These are phyloP conservation scores for Hypena proboscidalis DNA, from an alignment of 2,888 invertebrate genomes.

Conservation along the genomic window DNA sequence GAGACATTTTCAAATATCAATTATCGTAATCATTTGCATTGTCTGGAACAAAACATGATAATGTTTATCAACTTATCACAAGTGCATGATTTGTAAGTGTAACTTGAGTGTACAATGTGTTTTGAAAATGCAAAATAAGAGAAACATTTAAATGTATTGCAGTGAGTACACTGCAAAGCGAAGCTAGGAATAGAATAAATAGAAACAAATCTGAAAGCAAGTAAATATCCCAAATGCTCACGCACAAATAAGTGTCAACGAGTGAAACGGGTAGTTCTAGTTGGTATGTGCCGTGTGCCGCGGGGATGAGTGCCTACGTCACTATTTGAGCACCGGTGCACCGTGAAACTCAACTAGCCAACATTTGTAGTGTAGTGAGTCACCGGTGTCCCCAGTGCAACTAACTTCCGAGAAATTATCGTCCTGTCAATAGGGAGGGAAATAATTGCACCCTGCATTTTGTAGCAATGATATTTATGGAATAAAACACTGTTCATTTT, in stretches of 20 bases:
- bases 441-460: too few species aligned
- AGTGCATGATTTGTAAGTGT: neutral
- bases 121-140: too few species aligned
- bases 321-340: conserved; percentile 36
- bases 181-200: too few species aligned
- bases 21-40: neutral
- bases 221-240: neutral
- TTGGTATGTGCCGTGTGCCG: conserved; percentile 16
- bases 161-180: too few species aligned
- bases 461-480: too few species aligned
- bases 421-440: neutral
- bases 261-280: conserved; percentile 29
- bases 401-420: neutral
- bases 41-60: conserved; percentile 37
- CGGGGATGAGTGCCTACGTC: conserved; percentile 28
- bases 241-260: conserved; percentile 12
- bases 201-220: too few species aligned
- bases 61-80: neutral
- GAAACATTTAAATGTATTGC: too few species aligned
- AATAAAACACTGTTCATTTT: too few species aligned
- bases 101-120: too few species aligned
- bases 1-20: conserved; percentile 36
- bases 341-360: conserved; percentile 23
- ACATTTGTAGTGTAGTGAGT: conserved; percentile 8
- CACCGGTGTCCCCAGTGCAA: neutral